Evolutionary conservation across 2,113 vertebrate species (phyloP).

Genomic region (Colaptes auratus): DNA sequence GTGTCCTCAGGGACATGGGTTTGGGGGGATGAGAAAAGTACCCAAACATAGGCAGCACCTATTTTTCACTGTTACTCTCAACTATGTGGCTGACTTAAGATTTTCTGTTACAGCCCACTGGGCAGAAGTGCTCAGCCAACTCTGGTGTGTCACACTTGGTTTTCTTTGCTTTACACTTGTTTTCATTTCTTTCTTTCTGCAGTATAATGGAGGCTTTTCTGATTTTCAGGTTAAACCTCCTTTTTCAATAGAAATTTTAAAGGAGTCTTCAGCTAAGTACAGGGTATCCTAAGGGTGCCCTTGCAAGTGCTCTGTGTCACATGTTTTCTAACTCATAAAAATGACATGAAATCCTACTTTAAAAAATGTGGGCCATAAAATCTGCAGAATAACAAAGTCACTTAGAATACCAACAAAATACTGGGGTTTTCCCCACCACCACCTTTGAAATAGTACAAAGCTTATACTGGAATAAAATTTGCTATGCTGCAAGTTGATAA

Average conservation of each 20-base stretch:
- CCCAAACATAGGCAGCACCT: neutral
- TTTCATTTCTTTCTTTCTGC: neutral
- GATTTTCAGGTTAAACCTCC: neutral
- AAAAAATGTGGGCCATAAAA: neutral
- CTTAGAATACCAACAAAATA: neutral
- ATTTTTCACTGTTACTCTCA: neutral
- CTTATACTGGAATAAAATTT: neutral
- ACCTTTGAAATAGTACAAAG: neutral
- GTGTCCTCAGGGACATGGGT: neutral
- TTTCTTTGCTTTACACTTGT: neutral
- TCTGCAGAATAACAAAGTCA: neutral
- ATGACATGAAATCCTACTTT: neutral
- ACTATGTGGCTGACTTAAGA: neutral
- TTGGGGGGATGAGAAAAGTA: neutral
- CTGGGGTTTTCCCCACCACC: fast-evolving
- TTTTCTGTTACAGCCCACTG: neutral
- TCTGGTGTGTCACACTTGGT: neutral
- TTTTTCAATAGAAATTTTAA: neutral
- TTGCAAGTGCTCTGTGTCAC: neutral
- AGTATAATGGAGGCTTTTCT: neutral
- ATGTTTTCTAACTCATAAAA: neutral
- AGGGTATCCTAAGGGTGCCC: neutral
- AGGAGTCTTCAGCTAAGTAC: neutral
- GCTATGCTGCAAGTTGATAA: neutral
- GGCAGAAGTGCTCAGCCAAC: neutral